Percentiles rank a stretch among this genome's conserved stretches.
Evolutionary conservation across 1,140 invertebrate genomes (phyloP).

Genomic region (Macrobrachium nipponense): DNA sequence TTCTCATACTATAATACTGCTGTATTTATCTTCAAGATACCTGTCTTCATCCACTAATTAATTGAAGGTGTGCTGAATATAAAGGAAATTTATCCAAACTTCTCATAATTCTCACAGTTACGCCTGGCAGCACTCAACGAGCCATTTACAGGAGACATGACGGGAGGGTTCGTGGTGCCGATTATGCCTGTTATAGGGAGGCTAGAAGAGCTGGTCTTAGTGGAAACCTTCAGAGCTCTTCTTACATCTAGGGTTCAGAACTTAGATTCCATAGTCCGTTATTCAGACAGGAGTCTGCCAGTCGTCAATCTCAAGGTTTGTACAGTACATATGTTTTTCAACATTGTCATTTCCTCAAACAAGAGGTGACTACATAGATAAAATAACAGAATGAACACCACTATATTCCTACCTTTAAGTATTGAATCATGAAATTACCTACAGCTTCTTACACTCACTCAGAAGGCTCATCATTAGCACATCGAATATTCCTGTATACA

Average conservation of each 20-base stretch:
- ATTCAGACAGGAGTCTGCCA: constrained; percentile 85
- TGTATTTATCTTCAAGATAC: neutral
- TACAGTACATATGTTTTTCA: constrained; percentile 1
- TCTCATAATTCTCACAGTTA: constrained; percentile 75
- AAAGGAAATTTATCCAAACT: neutral
- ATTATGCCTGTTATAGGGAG: constrained; percentile 94
- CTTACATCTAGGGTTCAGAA: constrained; percentile 90
- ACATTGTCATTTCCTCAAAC: constrained; percentile 22
- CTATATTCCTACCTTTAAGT: too few relatives aligned
- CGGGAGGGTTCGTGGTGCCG: constrained; percentile 90
- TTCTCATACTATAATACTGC: too few relatives aligned
- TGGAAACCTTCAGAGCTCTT: constrained; percentile 95
- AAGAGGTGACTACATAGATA: too few relatives aligned
- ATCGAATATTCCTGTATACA: neutral
- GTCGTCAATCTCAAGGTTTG: constrained; percentile 88
- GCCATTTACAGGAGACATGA: constrained; percentile 89
- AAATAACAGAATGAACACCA: too few relatives aligned
- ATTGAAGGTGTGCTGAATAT: neutral
- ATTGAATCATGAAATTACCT: too few relatives aligned
- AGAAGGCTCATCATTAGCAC: too few relatives aligned
- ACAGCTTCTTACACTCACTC: too few relatives aligned
- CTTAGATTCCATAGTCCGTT: constrained; percentile 90
- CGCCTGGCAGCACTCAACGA: constrained; percentile 93
- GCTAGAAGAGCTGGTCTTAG: constrained; percentile 82
- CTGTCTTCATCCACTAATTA: neutral